A percentile compares a stretch with the other conserved stretches of the same genome.
These are phyloP conservation scores for Crocallis elinguaria DNA, from an alignment of 2,888 invertebrate species.

Conservation along the genomic window DNA sequence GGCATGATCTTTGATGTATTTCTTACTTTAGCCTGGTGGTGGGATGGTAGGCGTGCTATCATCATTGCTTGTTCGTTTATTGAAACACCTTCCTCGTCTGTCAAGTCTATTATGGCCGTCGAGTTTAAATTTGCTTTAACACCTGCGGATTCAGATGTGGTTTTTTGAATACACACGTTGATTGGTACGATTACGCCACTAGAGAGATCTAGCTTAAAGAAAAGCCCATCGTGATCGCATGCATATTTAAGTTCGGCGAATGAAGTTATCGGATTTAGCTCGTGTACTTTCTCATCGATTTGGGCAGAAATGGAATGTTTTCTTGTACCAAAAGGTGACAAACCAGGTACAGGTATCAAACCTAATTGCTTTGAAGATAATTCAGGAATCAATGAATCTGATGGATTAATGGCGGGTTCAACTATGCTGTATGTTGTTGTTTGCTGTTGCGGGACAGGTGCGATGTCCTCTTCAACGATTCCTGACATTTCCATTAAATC, in stretches of 20 bases:
- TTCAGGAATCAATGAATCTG: neutral
- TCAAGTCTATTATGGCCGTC: slow-evolving; percentile 61
- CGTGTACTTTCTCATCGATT: slow-evolving; percentile 17
- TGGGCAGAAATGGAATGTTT: slow-evolving; percentile 11
- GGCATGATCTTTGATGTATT: neutral
- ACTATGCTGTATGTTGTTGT: too few relatives aligned
- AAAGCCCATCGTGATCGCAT: slow-evolving; percentile 53
- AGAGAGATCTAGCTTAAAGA: slow-evolving; percentile 66
- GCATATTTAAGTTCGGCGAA: slow-evolving; percentile 65
- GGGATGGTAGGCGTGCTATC: too few relatives aligned
- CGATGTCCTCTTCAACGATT: slow-evolving; percentile 66
- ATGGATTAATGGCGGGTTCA: too few relatives aligned
- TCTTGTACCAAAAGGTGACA: slow-evolving; percentile 1
- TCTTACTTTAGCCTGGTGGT: neutral
- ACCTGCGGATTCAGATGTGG: neutral
- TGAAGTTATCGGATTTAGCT: slow-evolving; percentile 56
- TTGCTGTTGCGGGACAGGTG: slow-evolving; percentile 23
- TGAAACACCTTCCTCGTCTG: slow-evolving; percentile 52
- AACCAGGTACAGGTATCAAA: neutral
- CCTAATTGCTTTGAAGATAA: neutral
- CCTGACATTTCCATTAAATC: slow-evolving; percentile 82
- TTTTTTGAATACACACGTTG: slow-evolving; percentile 64
- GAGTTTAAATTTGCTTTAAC: neutral
- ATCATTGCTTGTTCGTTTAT: slow-evolving; percentile 13
- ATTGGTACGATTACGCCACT: slow-evolving; percentile 60